Evolutionary conservation across 2,888 invertebrate species (phyloP).

Genomic region (Temnothorax ravouxi): DNA sequence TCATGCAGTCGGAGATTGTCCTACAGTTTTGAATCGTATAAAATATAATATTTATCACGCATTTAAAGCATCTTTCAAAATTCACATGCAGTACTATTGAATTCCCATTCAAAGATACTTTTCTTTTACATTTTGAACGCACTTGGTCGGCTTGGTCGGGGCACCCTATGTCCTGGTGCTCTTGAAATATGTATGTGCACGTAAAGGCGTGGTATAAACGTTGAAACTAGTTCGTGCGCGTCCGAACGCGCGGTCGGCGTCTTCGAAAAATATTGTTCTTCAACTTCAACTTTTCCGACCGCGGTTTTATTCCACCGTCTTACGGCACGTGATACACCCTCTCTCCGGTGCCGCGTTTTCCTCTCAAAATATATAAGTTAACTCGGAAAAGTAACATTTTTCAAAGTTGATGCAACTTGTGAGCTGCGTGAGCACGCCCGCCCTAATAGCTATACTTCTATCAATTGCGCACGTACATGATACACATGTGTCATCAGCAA

Average conservation of each 20-base stretch:
- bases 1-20: not conserved
- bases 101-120: not conserved
- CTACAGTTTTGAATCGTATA: not conserved
- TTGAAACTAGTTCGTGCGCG: constrained; percentile 33
- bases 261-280: constrained; percentile 51
- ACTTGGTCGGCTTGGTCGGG: not conserved
- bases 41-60: not conserved
- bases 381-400: constrained; percentile 44
- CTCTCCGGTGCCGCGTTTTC: not conserved
- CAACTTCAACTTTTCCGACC: constrained; percentile 32
- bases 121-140: not conserved
- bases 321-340: constrained; percentile 35
- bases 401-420: constrained; percentile 52
- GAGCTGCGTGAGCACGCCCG: constrained; percentile 6
- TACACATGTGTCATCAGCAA: not conserved
- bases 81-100: not conserved
- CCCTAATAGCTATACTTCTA: constrained; percentile 9
- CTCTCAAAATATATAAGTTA: constrained; percentile 42
- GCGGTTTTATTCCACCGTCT: constrained; percentile 34
- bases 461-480: constrained; percentile 28
- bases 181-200: constrained; percentile 29
- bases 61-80: not conserved
- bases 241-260: constrained; percentile 15
- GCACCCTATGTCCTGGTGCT: not conserved
- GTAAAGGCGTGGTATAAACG: constrained; percentile 15